Conservation (phyloP, 2,888 invertebrate genomes). For the Xiphydria camelus region DNA sequence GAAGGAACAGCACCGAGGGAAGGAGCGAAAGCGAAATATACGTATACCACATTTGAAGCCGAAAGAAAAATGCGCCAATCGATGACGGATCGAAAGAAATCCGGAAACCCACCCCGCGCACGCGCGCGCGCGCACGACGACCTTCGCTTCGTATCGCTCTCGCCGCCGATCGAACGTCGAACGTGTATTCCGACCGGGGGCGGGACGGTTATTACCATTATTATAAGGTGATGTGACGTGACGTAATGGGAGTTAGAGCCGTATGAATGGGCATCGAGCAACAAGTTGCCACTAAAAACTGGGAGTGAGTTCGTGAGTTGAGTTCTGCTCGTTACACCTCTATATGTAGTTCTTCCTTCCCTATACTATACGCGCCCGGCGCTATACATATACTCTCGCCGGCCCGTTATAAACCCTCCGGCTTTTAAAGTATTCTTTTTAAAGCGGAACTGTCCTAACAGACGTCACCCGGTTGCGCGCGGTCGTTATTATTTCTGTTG, state of each 20-base stretch:
- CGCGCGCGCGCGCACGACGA: too few relatives aligned
- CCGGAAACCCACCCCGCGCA: too few relatives aligned
- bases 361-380: slow-evolving; percentile 50
- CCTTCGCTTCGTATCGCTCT: too few relatives aligned
- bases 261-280: slow-evolving; percentile 59
- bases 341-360: slow-evolving; percentile 58
- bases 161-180: slow-evolving; percentile 48
- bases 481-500: slow-evolving; percentile 47
- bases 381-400: slow-evolving; percentile 42
- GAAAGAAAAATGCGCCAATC: too few relatives aligned
- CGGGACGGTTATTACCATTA: slow-evolving; percentile 57
- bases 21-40: too few relatives aligned
- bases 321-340: slow-evolving; percentile 59
- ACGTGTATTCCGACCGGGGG: slow-evolving; percentile 37
- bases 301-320: slow-evolving; percentile 59
- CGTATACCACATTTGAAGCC: too few relatives aligned
- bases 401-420: slow-evolving; percentile 57
- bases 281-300: slow-evolving; percentile 60
- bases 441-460: slow-evolving; percentile 57
- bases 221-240: slow-evolving; percentile 59
- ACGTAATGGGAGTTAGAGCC: slow-evolving; percentile 59
- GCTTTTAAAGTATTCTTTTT: slow-evolving; percentile 59
- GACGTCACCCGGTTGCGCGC: slow-evolving; percentile 48
- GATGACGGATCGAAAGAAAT: too few relatives aligned
- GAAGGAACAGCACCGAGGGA: too few relatives aligned